Evolutionary conservation across 92 coral and sea anemone species (phyloP).

Genomic region (Phenganax marumi): DNA sequence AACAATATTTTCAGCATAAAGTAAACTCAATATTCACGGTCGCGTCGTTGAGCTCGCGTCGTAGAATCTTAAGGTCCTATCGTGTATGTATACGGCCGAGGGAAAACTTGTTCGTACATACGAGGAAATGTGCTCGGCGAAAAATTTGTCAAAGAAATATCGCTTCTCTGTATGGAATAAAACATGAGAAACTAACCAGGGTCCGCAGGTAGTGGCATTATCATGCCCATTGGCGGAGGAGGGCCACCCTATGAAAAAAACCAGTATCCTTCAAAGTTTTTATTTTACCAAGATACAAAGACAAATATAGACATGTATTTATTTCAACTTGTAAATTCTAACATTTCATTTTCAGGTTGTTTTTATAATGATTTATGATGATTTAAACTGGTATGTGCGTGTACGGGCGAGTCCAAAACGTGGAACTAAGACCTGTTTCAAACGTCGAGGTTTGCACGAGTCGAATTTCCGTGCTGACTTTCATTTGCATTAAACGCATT

Average conservation of each 20-base stretch:
- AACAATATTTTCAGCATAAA: no score
- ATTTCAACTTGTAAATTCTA: background rate
- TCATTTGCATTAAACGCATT: no score
- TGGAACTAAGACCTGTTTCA: no score
- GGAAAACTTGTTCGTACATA: no score
- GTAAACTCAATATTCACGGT: no score
- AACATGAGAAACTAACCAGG: slow-evolving; percentile 11
- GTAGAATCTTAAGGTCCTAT: no score
- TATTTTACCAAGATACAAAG: background rate
- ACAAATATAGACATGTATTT: background rate
- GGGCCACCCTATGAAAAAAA: slow-evolving; percentile 5
- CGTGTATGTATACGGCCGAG: no score
- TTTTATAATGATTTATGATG: background rate
- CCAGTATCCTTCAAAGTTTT: background rate
- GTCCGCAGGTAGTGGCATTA: slow-evolving; percentile 35
- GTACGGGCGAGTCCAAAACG: no score
- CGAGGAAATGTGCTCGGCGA: background rate
- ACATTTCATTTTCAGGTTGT: no score
- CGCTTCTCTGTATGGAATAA: background rate
- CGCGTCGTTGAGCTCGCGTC: no score
- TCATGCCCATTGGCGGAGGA: slow-evolving; percentile 25
- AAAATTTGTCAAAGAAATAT: background rate
- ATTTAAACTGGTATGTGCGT: background rate
- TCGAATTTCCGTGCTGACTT: no score
- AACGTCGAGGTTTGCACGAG: no score